These are phyloP conservation scores for Diplosoma virens DNA, from an alignment of 23 tunicate genomes.

Conservation along the genomic window DNA sequence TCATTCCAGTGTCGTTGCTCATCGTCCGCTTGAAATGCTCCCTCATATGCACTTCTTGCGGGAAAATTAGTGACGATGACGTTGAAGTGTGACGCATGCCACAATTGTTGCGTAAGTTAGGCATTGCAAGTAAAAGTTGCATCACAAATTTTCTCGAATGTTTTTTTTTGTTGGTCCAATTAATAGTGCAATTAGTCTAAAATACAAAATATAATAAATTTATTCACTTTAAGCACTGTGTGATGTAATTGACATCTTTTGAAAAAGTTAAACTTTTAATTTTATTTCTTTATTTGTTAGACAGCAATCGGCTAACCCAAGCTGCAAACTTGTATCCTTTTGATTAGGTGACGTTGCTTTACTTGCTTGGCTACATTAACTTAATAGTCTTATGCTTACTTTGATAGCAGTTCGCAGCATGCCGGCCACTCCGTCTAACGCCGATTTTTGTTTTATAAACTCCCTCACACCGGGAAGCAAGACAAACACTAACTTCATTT, in stretches of 20 bases:
- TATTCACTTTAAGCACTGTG: no score
- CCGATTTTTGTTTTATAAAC: constrained; percentile 39
- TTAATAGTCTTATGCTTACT: constrained; percentile 3
- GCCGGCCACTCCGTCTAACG: background rate
- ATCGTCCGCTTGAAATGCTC: background rate
- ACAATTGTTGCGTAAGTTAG: background rate
- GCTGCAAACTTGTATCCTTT: no score
- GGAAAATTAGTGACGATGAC: background rate
- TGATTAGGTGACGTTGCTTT: no score
- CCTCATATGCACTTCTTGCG: background rate
- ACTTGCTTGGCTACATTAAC: background rate
- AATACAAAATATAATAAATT: no score
- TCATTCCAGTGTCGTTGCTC: constrained; percentile 16
- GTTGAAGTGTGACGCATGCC: background rate
- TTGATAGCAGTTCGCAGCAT: constrained; percentile 38
- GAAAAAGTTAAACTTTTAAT: no score
- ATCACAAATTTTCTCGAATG: background rate
- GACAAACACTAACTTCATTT: constrained; percentile 35
- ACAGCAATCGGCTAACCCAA: no score
- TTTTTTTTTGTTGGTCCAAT: constrained; percentile 15
- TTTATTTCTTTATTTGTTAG: no score
- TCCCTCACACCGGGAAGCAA: constrained; percentile 39
- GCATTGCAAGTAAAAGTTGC: constrained; percentile 19
- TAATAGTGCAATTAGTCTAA: background rate
- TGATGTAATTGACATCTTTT: no score